Evolutionary conservation across 2,113 vertebrate species (phyloP).

Genomic region (Brachirus orientalis): DNA sequence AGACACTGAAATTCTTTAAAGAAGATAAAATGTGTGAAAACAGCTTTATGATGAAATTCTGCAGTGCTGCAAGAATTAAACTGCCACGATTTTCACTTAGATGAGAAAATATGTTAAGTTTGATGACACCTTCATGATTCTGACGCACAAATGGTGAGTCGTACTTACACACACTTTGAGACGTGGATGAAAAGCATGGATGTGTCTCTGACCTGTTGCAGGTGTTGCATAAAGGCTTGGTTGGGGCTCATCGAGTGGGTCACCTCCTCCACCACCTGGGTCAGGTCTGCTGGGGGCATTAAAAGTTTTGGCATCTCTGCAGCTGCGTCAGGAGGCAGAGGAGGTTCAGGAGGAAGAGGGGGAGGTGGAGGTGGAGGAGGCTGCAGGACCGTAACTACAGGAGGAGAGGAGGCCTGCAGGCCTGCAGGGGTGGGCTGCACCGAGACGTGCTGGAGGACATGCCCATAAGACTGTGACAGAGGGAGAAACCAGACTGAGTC

Average conservation of each 20-base stretch:
- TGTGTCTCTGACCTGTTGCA: conserved; percentile 73
- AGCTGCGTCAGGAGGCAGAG: conserved; percentile 46
- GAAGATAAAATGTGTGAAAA: too few species aligned
- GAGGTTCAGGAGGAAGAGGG: conserved; percentile 54
- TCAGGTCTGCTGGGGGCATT: conserved; percentile 64
- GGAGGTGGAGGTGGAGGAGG: conserved; percentile 55
- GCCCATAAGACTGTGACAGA: conserved; percentile 61
- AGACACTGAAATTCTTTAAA: too few species aligned
- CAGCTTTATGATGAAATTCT: too few species aligned
- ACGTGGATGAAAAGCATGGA: too few species aligned
- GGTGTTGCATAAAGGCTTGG: conserved; percentile 76
- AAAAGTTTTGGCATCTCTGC: conserved; percentile 64
- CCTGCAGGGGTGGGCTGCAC: conserved; percentile 48
- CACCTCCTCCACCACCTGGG: conserved; percentile 64
- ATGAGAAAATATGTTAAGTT: too few species aligned
- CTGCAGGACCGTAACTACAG: conserved; percentile 68
- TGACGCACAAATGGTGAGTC: too few species aligned
- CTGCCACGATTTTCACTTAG: too few species aligned
- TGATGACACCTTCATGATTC: too few species aligned
- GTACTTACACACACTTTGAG: too few species aligned
- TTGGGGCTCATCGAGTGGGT: conserved; percentile 60
- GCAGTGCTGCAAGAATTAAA: too few species aligned
- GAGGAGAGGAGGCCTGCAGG: conserved; percentile 62
- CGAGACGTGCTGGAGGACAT: conserved; percentile 64
- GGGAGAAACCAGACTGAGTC: not conserved